Evolutionary conservation across 2,888 invertebrate species (phyloP).

Genomic region (Cartodere bifasciata): DNA sequence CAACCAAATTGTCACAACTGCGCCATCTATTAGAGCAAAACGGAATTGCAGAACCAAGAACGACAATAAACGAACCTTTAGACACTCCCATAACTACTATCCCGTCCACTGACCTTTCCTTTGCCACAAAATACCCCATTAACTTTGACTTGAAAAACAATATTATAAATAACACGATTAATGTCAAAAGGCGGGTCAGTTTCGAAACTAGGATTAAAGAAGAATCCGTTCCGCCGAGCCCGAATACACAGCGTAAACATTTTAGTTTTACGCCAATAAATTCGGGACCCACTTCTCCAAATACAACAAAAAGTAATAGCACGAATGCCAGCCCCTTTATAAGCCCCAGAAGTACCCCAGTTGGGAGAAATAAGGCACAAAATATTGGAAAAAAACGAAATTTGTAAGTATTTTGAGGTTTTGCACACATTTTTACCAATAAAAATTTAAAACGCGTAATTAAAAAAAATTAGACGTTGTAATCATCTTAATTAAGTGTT

Average conservation of each 20-base stretch:
- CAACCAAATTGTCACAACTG: constrained; percentile 55
- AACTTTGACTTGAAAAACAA: too few species aligned
- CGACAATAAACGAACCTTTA: constrained; percentile 7
- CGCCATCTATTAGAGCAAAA: constrained; percentile 49
- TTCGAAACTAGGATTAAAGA: constrained; percentile 39
- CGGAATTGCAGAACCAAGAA: constrained; percentile 19
- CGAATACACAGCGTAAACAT: constrained; percentile 63
- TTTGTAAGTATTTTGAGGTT: constrained; percentile 2
- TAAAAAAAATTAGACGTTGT: too few species aligned
- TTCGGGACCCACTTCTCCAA: constrained; percentile 58
- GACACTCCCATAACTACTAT: constrained; percentile 2
- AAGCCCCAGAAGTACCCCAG: constrained; percentile 59
- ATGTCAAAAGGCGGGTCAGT: constrained; percentile 41
- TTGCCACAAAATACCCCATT: constrained; percentile 5
- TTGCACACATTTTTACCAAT: background rate
- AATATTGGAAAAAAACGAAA: too few species aligned
- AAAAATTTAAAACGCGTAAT: too few species aligned
- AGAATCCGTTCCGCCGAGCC: constrained; percentile 53
- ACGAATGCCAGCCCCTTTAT: constrained; percentile 70
- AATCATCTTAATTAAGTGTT: too few species aligned
- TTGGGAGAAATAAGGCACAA: constrained; percentile 55
- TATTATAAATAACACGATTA: too few species aligned
- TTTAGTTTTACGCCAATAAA: constrained; percentile 82
- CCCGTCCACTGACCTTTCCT: background rate
- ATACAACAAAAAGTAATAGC: constrained; percentile 47